Percentiles rank a stretch among this genome's conserved stretches.
Conservation (phyloP, 2,888 invertebrate genomes). For the Liopterus haemorrhoidalis region DNA sequence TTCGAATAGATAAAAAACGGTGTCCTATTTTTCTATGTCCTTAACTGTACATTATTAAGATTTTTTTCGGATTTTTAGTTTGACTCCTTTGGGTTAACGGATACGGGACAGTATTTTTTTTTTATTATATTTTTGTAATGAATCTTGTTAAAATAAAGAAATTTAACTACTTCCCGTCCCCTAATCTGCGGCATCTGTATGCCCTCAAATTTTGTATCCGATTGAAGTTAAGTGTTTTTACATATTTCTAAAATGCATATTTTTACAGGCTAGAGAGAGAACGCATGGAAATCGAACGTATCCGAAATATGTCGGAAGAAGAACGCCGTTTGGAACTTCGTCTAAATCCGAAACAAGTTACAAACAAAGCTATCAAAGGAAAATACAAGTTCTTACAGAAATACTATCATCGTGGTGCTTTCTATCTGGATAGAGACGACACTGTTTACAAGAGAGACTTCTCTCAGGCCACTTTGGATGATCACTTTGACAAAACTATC, state of each 20-base stretch:
- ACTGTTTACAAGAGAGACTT: slow-evolving; percentile 88
- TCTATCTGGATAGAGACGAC: slow-evolving; percentile 92
- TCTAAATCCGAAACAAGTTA: slow-evolving; percentile 84
- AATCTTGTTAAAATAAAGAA: background rate
- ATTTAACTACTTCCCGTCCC: background rate
- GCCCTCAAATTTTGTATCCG: background rate
- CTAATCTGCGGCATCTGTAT: background rate
- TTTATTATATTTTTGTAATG: background rate
- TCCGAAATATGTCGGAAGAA: slow-evolving; percentile 93
- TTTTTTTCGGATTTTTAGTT: too few species aligned
- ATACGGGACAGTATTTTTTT: too few species aligned
- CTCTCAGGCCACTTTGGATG: slow-evolving; percentile 92
- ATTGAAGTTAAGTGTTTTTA: too few species aligned
- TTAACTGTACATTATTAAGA: too few species aligned
- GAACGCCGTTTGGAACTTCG: slow-evolving; percentile 85
- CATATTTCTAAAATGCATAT: slow-evolving; percentile 9
- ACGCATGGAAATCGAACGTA: slow-evolving; percentile 77
- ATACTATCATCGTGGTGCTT: slow-evolving; percentile 98
- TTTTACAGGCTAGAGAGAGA: slow-evolving; percentile 74
- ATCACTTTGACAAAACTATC: slow-evolving; percentile 98
- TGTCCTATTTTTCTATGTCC: too few species aligned
- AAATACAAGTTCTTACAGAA: slow-evolving; percentile 99
- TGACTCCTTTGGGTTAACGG: too few species aligned
- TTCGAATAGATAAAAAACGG: too few species aligned
- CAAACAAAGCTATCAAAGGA: slow-evolving; percentile 92